Base-by-base conservation (phyloP, 2,113 vertebrate genomes). In the Patagioenas fasciata region DNA sequence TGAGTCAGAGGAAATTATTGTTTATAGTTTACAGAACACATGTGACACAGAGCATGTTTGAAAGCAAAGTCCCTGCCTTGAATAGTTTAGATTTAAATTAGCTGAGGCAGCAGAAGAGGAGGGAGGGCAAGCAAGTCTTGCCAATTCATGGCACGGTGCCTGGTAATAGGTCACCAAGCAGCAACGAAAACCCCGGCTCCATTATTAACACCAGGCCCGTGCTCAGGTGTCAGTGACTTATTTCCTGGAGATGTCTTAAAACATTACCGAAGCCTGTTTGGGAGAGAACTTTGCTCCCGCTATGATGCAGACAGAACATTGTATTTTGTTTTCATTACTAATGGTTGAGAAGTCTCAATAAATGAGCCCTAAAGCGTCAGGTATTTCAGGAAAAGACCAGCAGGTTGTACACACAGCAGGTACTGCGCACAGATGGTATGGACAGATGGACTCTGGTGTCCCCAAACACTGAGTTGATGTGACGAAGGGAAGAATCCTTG, bases 1-100 rank as follows among this genome's bases (percentile, higher is more conserved):
- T 96, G 96, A 97, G 83, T 96, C 95, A 97, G 83, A 96, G 88
- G 80, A 93, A 96, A 97, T 97, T 93, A 96, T 7, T 95, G 93
- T 96, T 96, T 96, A 96, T 96, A 36, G 69, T 90, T 95, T 81
- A 92, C 57, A 86, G 77, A 65, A 80, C 3, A 0, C 95, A 71
- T 82, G 75, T 90, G 90, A 94, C 94, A 94, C 74, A 26, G 48
- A 85, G 64, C 75, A 51, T 92, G 85, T 91, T 87, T 95, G 85
- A 96, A 94, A 97, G 83, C 80, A 51, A 92, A 88, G 95, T 93
- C 73, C 80, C 50, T 93, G 93, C 80, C 91, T 93, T 77, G 67
- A 95, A 79, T 75, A 89, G 83, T 44, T 95, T n/a, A 79, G 82
- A 93, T 92, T 88, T 86, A 94, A 96, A 95, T 90, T 79, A 86